Conservation (phyloP, 2,113 vertebrate genomes). For the Hirundichthys speculiger region DNA sequence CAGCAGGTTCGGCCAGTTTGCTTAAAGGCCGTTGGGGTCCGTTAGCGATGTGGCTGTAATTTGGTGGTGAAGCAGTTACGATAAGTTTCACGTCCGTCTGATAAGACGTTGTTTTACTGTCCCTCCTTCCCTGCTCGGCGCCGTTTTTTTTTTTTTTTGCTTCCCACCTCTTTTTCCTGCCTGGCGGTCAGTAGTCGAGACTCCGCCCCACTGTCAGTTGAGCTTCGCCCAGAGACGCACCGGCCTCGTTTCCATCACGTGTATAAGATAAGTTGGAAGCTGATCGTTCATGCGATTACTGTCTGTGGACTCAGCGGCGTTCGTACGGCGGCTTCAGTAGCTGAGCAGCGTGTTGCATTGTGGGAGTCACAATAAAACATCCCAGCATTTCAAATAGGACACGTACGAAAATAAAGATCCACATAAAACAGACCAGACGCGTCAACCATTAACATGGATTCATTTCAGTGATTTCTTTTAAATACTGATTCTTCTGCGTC, state of each 20-base stretch:
- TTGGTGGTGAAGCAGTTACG: not conserved
- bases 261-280: too few species aligned
- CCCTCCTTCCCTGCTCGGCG: not conserved
- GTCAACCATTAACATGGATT: too few species aligned
- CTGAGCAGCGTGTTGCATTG: too few species aligned
- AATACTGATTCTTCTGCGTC: too few species aligned
- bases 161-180: not conserved
- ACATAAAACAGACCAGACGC: too few species aligned
- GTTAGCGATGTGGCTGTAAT: conserved; percentile 8
- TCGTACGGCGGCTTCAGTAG: too few species aligned
- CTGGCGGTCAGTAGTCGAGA: not conserved
- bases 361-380: too few species aligned
- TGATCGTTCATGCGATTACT: too few species aligned
- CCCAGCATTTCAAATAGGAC: too few species aligned
- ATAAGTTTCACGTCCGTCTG: not conserved
- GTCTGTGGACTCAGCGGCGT: too few species aligned
- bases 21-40: conserved; percentile 47
- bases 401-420: too few species aligned
- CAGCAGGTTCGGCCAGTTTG: conserved; percentile 58
- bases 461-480: too few species aligned
- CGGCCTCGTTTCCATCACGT: not conserved
- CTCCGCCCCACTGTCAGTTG: not conserved
- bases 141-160: not conserved
- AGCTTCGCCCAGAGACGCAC: not conserved
- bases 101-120: not conserved